phyloP scores from a whole-genome alignment of 2,888 invertebrate species.

The Drosophila mulleri region DNA sequence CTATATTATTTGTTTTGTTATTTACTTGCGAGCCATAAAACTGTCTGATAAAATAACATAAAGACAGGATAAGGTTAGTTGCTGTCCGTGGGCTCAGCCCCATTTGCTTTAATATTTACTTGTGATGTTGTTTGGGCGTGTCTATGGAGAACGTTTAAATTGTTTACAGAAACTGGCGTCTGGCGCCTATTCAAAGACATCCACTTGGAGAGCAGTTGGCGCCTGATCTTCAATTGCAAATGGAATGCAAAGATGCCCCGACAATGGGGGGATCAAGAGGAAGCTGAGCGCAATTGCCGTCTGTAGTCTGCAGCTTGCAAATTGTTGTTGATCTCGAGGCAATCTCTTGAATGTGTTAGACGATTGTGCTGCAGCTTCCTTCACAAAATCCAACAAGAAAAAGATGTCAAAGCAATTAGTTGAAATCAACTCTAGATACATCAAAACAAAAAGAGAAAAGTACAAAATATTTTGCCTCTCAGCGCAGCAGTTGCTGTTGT shows the following conservation, averaged over 20 bases:
- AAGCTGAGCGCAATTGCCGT: constrained; percentile 43
- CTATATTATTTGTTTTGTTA: constrained; percentile 1
- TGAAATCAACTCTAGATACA: constrained; percentile 62
- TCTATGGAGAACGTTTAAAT: constrained; percentile 28
- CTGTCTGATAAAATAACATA: neutral
- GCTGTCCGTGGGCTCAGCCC: neutral
- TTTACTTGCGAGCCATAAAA: constrained; percentile 13
- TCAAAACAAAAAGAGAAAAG: constrained; percentile 11
- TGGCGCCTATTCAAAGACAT: constrained; percentile 52
- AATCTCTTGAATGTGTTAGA: constrained; percentile 18
- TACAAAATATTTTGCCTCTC: constrained; percentile 18
- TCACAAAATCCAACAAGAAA: constrained; percentile 9
- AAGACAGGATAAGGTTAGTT: constrained; percentile 1
- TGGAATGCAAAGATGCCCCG: constrained; percentile 38
- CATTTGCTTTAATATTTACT: constrained; percentile 1
- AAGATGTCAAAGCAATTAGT: constrained; percentile 67
- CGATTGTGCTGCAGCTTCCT: neutral
- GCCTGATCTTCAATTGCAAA: constrained; percentile 53
- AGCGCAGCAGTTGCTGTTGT: constrained; percentile 23
- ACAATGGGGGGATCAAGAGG: neutral
- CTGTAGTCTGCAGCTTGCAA: constrained; percentile 51
- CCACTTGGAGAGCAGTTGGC: constrained; percentile 48
- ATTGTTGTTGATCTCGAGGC: constrained; percentile 37
- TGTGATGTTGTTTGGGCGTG: constrained; percentile 25
- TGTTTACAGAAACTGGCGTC: constrained; percentile 52